Evolutionary conservation across 2,888 invertebrate species (phyloP), one percentile per base, ranked within the genome.

Genomic region (Dynastes tityus): DNA sequence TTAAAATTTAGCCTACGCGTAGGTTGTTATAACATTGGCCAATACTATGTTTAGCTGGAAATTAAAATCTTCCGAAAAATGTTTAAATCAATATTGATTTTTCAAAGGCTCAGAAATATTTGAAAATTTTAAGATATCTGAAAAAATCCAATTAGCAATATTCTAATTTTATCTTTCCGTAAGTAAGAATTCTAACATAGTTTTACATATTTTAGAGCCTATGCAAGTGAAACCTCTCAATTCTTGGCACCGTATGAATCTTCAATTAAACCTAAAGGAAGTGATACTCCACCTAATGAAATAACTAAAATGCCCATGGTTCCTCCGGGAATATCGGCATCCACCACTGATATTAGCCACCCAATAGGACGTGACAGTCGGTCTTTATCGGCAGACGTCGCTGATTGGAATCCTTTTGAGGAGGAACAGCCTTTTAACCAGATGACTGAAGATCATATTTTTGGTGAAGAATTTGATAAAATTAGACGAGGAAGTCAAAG

Each of bases 391-490:
- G 91, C 91, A 55, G 94, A 94, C 85, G 90, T 93, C 53, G 91
- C 92, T 4, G 93, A 94, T 82, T 96, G 96, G 96, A 96, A 96
- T 89, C 96, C 96, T 1, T 96, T 96, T 85, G 95, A 94, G 85
- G 94, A 94, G 83, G 91, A 92, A 75, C 88, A 90, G 32, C 93
- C 93, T 37, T 95, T 95, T 86, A 92, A 92, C 86, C 93, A 93
- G 85, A 91, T 95, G 89, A 93, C 94, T 3, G 95, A 95, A 85
- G 95, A 96, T 90, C 93, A 94, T 84, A 92, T 95, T 83, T 95
- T 96, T 88, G 95, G 95, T 78, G 94, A 93, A 58, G 95, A 96
- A 88, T 95, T 96, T 87, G 95, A 96, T 87, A 94, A 94, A 88
- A 93, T 95, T 84, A 89, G 95, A 83, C 91, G 94, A 84, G 94